Evolutionary conservation across 2,797 vertebrate species (phyloP), one percentile per base, ranked within the genome.

Genomic region (Potorous gilbertii): DNA sequence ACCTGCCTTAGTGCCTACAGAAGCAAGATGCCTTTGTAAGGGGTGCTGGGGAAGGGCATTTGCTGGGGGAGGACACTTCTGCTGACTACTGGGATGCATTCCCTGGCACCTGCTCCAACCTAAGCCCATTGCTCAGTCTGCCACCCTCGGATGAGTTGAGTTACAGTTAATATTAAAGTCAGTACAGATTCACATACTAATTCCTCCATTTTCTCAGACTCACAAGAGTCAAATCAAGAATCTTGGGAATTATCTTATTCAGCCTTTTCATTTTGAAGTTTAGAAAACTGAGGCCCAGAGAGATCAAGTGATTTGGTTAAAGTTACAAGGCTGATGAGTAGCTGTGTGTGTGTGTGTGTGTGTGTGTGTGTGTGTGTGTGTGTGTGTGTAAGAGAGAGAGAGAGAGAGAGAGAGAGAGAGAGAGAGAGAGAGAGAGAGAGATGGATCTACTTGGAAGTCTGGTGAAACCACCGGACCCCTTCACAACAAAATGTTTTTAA

Each of bases 1-100:
- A 98, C 98, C 94, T 97, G 97, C 96, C 92, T 96, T 97, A 95
- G 96, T 97, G 92, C 57, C 34, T 62, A 95, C 92, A 96, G 96
- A 95, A 97, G 97, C 55, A 54, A 96, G 92, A 93, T 93, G 96
- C 96, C 95, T 98, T 96, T 98, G 91, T 90, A 96, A 96, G 74
- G 74, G 74, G 74, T 46, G 74, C 40, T 46, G 40, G 74, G 66
- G 18, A 34, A 74, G 66, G n/a, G 66, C 66, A 40, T 8, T 40
- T 21, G 96, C 95, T 93, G 93, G 95, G 94, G 96, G 55, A 55
- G 21, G 95, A 96, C 96, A 92, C 96, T 95, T 92, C 91, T 96
- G 96, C 96, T 98, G 97, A 96, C 94, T 91, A 2, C 40, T 94
- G 92, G 94, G 96, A 40, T 96, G 94, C 92, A 91, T 91, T 94